Evolutionary conservation across 2,888 invertebrate species (phyloP), one percentile per base, ranked within the genome.

Genomic region (Globia sparganii): DNA sequence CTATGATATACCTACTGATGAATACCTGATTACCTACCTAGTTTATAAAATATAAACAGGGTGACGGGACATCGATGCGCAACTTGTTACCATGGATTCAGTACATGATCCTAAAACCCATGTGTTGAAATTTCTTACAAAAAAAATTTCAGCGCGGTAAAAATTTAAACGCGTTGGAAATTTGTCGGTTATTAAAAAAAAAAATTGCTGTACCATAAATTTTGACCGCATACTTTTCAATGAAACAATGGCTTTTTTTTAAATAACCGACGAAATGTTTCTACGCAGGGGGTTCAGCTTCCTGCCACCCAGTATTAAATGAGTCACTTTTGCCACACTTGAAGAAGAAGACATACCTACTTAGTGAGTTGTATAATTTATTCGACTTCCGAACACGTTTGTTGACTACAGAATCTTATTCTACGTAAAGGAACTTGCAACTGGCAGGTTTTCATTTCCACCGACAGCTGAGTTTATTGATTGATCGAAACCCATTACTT

Each of bases 401-500:
- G 37, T 56, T 67, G 46, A 49, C 31, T 46, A 31, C 28, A 21
- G n/a, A 21, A 53, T 62, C 15, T 59, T 43, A 43, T 61, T 61
- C 2, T 53, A n/a, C 8, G 25, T 59, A 66, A 11, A 21, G 43
- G 21, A 49, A 76, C 40, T 68, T 69, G 78, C 70, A 83, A 34
- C 56, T 61, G 83, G 43, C 53, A 56, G 67, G 34, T 69, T 59
- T 71, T 61, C 37, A 78, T 78, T 77, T 68, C 28, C 34, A 64
- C n/a, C n/a, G 80, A 81, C 84, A 79, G 53, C 72, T 43, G 79
- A 78, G 62, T 71, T 71, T 62, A 78, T 81, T 78, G 79, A 84
- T 81, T 78, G 80, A 80, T 78, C 67, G 79, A 79, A 78, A 67
- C 40, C 83, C 72, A 80, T 84, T 84, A 81, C 46, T 43, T 28